Evolutionary conservation across 2,113 vertebrate species (phyloP).

Genomic region (Thalassarche chlororhynchos): DNA sequence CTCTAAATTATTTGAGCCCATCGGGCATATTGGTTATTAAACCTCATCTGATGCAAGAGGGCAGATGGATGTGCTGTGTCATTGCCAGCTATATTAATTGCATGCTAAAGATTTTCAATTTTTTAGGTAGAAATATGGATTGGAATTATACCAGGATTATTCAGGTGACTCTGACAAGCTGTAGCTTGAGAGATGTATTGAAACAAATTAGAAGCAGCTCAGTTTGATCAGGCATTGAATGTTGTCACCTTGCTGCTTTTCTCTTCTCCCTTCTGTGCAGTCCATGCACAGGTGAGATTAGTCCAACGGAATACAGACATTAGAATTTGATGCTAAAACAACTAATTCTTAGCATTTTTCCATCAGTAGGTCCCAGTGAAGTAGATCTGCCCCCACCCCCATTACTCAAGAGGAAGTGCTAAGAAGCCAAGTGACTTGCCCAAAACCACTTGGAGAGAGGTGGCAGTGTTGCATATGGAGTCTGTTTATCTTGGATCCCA

Average conservation of each 20-base stretch:
- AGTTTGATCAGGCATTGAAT: not conserved
- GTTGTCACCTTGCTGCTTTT: not conserved
- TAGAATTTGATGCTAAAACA: not conserved
- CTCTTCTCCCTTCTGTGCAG: not conserved
- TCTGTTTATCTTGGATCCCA: not conserved
- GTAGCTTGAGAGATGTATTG: not conserved
- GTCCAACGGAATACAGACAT: not conserved
- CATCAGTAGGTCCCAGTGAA: not conserved
- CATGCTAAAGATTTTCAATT: constrained; percentile 37
- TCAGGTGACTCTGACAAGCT: constrained; percentile 11
- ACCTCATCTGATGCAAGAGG: not conserved
- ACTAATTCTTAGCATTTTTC: not conserved
- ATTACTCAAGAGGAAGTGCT: not conserved
- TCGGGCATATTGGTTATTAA: constrained; percentile 22
- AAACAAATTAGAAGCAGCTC: not conserved
- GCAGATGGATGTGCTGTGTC: constrained; percentile 45
- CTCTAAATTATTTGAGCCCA: constrained; percentile 56
- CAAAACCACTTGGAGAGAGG: not conserved
- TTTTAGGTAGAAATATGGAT: constrained; percentile 30
- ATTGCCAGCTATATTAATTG: constrained; percentile 25
- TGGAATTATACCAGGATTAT: constrained; percentile 40
- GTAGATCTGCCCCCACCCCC: too few relatives aligned
- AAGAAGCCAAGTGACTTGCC: not conserved
- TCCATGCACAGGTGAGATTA: not conserved
- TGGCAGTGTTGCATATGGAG: rapidly evolving